Evolutionary conservation across 2,888 invertebrate species (phyloP).

Genomic region (Muschampia plurimacula): DNA sequence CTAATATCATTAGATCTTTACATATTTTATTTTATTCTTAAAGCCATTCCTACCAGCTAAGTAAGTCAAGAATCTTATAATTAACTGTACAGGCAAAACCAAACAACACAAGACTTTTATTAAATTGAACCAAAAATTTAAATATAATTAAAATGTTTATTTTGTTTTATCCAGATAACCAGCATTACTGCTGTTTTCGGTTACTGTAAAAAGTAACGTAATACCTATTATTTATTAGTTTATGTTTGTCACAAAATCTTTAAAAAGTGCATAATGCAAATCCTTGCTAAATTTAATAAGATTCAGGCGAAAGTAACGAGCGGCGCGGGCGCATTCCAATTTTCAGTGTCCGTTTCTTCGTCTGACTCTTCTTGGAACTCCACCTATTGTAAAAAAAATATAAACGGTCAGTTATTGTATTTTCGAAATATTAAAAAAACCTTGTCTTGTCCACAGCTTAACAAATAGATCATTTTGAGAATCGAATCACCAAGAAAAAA

Average conservation of each 20-base stretch:
- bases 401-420: no score
- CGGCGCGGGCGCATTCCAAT: conserved; percentile 71
- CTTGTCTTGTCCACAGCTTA: no score
- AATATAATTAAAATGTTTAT: no score
- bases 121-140: background rate
- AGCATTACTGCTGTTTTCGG: background rate
- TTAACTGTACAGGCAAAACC: background rate
- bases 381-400: conserved; percentile 57
- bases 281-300: background rate
- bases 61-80: background rate
- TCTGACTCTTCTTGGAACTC: conserved; percentile 75
- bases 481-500: no score
- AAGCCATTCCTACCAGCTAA: background rate
- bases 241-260: background rate
- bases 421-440: no score
- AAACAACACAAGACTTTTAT: background rate
- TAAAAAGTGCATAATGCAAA: no score
- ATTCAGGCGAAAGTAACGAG: conserved; percentile 73
- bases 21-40: background rate
- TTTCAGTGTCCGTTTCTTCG: conserved; percentile 67
- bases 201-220: background rate
- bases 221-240: no score
- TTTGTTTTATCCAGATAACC: no score
- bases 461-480: no score
- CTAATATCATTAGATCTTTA: background rate